phyloP scores from a whole-genome alignment of 1,140 invertebrate genomes.

The Bombus superbus region DNA sequence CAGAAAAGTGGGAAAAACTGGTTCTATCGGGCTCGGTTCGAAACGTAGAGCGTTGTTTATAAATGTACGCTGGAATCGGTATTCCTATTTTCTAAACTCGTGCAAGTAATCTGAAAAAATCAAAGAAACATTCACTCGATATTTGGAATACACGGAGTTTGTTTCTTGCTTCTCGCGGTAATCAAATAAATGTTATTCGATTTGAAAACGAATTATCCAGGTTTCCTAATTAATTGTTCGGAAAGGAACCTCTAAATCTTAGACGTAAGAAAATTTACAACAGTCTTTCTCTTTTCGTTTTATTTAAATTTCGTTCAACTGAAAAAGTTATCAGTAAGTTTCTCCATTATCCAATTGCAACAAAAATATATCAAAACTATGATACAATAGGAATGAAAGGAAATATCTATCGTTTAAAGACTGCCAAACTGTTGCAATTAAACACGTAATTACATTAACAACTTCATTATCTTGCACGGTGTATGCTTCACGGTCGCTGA shows the following conservation, averaged over 20 bases:
- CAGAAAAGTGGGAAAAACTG: conserved; percentile 20
- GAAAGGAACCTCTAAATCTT: not conserved
- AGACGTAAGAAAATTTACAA: not conserved
- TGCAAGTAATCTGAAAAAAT: not conserved
- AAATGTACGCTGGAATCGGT: not conserved
- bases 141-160: not conserved
- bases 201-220: not conserved
- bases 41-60: not conserved
- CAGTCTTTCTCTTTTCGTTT: not conserved
- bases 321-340: conserved; percentile 5
- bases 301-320: not conserved
- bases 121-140: not conserved
- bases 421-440: conserved; percentile 39
- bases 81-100: conserved; percentile 4
- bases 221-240: not conserved
- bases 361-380: not conserved
- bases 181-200: not conserved
- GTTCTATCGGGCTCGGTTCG: conserved; percentile 14
- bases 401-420: conserved; percentile 14
- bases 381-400: not conserved
- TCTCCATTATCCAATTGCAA: not conserved
- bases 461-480: not conserved
- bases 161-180: not conserved
- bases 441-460: not conserved
- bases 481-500: conserved; percentile 18